Conservation (phyloP, 1,140 invertebrate species). For the Zaprionus capensis region DNA sequence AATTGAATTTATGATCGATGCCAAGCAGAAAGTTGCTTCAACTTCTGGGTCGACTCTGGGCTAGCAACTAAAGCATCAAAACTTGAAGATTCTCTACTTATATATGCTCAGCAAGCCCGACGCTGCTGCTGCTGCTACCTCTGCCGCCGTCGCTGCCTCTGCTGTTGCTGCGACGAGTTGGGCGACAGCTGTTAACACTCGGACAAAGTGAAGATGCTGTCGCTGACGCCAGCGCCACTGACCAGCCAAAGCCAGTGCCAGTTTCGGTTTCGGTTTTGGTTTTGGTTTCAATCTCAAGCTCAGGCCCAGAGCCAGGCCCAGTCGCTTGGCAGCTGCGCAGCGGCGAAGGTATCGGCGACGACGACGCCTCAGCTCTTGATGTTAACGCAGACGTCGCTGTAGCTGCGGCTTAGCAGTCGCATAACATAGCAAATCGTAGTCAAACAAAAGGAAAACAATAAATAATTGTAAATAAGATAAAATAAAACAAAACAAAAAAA, state of each 20-base stretch:
- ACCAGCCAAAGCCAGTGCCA: slow-evolving; percentile 45
- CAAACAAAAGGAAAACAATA: slow-evolving; percentile 47
- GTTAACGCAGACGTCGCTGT: slow-evolving; percentile 39
- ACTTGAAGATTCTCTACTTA: slow-evolving; percentile 83
- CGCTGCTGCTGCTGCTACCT: slow-evolving; percentile 46
- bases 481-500: slow-evolving; percentile 34
- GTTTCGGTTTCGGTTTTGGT: slow-evolving; percentile 27
- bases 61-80: slow-evolving; percentile 84
- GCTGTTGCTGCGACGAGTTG: slow-evolving; percentile 38
- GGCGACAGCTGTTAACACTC: slow-evolving; percentile 79
- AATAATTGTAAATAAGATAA: slow-evolving; percentile 36
- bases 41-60: slow-evolving; percentile 84
- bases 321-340: slow-evolving; percentile 29
- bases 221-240: slow-evolving; percentile 46
- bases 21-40: slow-evolving; percentile 78
- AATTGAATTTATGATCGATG: slow-evolving; percentile 84
- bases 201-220: slow-evolving; percentile 57
- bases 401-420: slow-evolving; percentile 58
- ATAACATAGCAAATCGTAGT: slow-evolving; percentile 66
- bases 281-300: slow-evolving; percentile 3
- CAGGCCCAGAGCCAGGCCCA: slow-evolving; percentile 22
- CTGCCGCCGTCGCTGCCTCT: slow-evolving; percentile 23
- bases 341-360: slow-evolving; percentile 2
- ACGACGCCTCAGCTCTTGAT: slow-evolving; percentile 38
- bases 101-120: slow-evolving; percentile 74